These are phyloP conservation scores for Erynnis tages DNA, from an alignment of 2,888 invertebrate species.

Conservation along the genomic window DNA sequence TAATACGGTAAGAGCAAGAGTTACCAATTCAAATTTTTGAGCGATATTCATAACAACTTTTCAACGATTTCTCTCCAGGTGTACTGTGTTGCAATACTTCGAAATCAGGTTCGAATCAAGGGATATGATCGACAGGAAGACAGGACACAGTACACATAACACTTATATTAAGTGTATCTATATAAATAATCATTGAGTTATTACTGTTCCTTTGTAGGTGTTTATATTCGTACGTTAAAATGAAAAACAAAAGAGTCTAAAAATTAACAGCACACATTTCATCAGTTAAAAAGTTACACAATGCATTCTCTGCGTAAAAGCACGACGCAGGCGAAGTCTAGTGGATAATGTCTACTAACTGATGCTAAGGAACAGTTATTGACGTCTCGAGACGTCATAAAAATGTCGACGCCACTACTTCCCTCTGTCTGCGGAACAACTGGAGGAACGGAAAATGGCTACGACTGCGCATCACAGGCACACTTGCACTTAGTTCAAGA, in stretches of 20 bases:
- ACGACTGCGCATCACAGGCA: constrained; percentile 17
- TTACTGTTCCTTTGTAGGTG: no score
- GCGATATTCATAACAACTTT: no score
- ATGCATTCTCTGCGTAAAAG: constrained; percentile 11
- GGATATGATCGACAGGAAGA: no score
- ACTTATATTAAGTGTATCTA: no score
- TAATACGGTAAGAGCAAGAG: no score
- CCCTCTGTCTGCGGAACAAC: constrained; percentile 13
- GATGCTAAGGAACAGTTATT: constrained; percentile 23
- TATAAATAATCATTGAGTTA: no score
- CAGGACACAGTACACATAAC: no score
- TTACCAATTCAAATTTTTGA: no score
- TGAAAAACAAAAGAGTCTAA: not conserved
- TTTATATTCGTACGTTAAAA: no score
- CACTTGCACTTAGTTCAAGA: constrained; percentile 10
- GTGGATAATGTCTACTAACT: constrained; percentile 20
- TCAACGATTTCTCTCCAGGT: no score
- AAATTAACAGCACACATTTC: not conserved
- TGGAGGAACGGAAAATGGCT: constrained; percentile 10
- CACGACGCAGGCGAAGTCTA: constrained; percentile 5
- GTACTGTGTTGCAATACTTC: no score
- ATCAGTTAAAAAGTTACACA: not conserved
- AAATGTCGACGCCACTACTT: constrained; percentile 23
- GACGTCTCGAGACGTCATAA: constrained; percentile 26
- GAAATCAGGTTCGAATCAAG: no score